Conservation (phyloP, 1,140 invertebrate genomes). For the Macrocentrus cingulum region DNA sequence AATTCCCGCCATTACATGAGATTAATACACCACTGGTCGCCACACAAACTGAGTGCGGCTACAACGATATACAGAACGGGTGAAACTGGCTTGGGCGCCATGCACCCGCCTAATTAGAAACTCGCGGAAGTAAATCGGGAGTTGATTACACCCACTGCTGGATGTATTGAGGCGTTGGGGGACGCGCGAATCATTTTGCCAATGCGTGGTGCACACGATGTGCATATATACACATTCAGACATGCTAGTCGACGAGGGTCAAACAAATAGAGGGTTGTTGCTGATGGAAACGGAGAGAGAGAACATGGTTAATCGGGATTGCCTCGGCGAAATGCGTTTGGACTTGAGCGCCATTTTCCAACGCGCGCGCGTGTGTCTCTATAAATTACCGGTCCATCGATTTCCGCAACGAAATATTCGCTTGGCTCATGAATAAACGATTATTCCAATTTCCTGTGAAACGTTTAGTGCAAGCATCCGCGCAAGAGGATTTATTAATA, state of each 20-base stretch:
- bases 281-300: neutral
- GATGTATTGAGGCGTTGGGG: constrained; percentile 17
- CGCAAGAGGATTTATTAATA: too few species aligned
- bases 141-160: constrained; percentile 21
- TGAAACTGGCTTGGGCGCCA: neutral
- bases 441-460: constrained; percentile 21
- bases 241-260: constrained; percentile 1
- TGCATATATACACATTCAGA: neutral
- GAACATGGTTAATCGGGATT: constrained; percentile 21
- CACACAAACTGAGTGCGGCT: neutral
- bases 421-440: constrained; percentile 24
- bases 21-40: constrained; percentile 23
- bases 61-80: neutral
- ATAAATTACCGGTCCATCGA: constrained; percentile 23
- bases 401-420: constrained; percentile 24
- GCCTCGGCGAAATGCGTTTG: constrained; percentile 2
- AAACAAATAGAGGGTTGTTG: constrained; percentile 15
- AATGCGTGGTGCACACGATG: neutral
- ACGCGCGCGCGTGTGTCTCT: constrained; percentile 8
- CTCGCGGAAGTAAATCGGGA: constrained; percentile 28
- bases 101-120: constrained; percentile 21
- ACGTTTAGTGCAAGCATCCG: constrained; percentile 4
- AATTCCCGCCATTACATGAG: constrained; percentile 18
- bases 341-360: neutral
- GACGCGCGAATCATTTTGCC: constrained; percentile 17